Percentiles rank a stretch among this genome's conserved stretches.
Conservation (phyloP, 2,888 invertebrate genomes). For the Spodoptera littoralis region DNA sequence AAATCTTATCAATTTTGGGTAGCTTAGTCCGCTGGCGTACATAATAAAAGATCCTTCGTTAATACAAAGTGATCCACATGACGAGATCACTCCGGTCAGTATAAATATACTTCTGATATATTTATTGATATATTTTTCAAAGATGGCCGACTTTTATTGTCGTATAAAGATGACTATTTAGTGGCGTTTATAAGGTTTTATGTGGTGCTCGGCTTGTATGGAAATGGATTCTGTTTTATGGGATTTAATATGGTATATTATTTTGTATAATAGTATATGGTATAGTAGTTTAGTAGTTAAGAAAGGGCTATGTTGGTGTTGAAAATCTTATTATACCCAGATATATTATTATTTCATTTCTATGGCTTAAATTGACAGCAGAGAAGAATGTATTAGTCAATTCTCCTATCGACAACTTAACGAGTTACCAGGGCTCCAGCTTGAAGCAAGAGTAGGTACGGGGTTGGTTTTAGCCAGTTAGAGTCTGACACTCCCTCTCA, state of each 20-base stretch:
- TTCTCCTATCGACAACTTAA: too few species aligned
- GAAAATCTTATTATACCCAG: too few species aligned
- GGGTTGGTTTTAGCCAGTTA: too few species aligned
- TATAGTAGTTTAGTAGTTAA: background rate
- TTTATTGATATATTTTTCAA: slow-evolving; percentile 78
- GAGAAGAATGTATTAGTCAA: too few species aligned
- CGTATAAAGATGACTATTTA: slow-evolving; percentile 85
- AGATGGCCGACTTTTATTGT: slow-evolving; percentile 78
- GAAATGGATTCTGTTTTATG: slow-evolving; percentile 56
- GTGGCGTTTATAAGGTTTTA: slow-evolving; percentile 83
- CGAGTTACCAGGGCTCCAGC: too few species aligned
- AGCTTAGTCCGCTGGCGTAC: too few species aligned
- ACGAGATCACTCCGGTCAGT: slow-evolving; percentile 63
- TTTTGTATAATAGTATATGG: background rate
- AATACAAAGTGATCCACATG: slow-evolving; percentile 51
- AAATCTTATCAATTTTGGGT: too few species aligned
- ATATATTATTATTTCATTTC: too few species aligned
- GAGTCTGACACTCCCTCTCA: too few species aligned
- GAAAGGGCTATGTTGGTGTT: background rate
- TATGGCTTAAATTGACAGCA: too few species aligned
- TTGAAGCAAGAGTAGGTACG: too few species aligned
- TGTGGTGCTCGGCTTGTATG: slow-evolving; percentile 62
- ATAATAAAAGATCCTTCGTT: slow-evolving; percentile 23
- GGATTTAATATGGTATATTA: background rate
- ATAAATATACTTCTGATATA: slow-evolving; percentile 73